phyloP scores from a whole-genome alignment of 2,888 invertebrate genomes.

The Octodonta nipae region DNA sequence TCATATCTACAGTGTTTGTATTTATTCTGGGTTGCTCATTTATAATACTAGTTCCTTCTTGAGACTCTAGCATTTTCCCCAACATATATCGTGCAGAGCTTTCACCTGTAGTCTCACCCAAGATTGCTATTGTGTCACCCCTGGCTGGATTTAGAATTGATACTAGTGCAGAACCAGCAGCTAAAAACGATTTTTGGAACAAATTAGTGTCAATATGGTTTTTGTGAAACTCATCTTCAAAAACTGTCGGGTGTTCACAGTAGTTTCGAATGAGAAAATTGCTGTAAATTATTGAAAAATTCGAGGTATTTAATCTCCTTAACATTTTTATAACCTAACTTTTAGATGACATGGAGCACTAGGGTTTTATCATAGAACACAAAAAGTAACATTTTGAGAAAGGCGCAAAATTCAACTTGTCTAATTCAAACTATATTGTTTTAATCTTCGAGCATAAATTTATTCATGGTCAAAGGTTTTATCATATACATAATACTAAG shows the following conservation, averaged over 20 bases:
- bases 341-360: too few species aligned
- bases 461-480: too few species aligned
- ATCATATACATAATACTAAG: too few species aligned
- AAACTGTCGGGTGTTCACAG: conserved; percentile 30
- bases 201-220: conserved; percentile 50
- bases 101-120: conserved; percentile 79
- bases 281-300: too few species aligned
- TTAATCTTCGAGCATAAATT: too few species aligned
- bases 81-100: conserved; percentile 57
- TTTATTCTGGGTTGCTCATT: conserved; percentile 75
- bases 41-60: conserved; percentile 66
- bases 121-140: conserved; percentile 86
- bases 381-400: too few species aligned
- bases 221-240: conserved; percentile 47
- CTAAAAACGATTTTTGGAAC: conserved; percentile 66
- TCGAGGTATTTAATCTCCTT: too few species aligned
- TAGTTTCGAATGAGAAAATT: too few species aligned
- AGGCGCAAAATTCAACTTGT: too few species aligned
- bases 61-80: conserved; percentile 57
- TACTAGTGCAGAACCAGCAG: conserved; percentile 75
- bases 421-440: too few species aligned
- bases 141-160: conserved; percentile 69
- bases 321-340: too few species aligned
- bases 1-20: conserved; percentile 63
- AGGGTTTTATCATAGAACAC: too few species aligned